Evolutionary conservation across 1,140 invertebrate genomes (phyloP).

Genomic region (Oppia nitens): DNA sequence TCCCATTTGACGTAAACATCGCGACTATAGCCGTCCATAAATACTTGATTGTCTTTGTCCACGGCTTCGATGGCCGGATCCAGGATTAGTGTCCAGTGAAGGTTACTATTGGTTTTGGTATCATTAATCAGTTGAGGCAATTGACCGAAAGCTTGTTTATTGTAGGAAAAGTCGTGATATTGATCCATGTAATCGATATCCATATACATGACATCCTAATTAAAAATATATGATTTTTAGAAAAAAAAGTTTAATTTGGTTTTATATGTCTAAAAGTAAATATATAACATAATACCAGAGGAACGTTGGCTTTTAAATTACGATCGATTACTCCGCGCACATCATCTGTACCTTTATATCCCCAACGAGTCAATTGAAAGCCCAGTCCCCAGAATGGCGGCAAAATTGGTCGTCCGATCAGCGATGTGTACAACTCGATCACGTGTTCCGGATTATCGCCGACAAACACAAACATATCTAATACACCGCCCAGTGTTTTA

Average conservation of each 20-base stretch:
- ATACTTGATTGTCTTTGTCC: background rate
- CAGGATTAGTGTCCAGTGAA: background rate
- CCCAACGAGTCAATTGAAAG: constrained; percentile 23
- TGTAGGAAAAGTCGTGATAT: background rate
- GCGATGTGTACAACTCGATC: constrained; percentile 31
- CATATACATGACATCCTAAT: constrained; percentile 28
- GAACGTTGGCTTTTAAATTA: constrained; percentile 26
- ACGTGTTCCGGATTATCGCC: constrained; percentile 38
- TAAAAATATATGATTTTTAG: too few species aligned
- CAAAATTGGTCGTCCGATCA: constrained; percentile 26
- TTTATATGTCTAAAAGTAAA: background rate
- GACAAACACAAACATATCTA: constrained; percentile 53
- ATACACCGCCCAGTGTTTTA: constrained; percentile 49
- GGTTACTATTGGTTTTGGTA: background rate
- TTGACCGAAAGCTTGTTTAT: background rate
- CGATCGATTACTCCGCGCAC: constrained; percentile 34
- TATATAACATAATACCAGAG: constrained; percentile 18
- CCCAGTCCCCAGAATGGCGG: constrained; percentile 34
- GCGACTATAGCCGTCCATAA: constrained; percentile 33
- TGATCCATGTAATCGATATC: background rate
- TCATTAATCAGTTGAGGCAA: background rate
- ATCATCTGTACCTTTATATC: constrained; percentile 20
- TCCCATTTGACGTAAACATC: constrained; percentile 4
- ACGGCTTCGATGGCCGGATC: constrained; percentile 1
- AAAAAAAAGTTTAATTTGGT: background rate